A percentile compares a stretch with the other conserved stretches of the same genome.
Evolutionary conservation across 2,888 invertebrate genomes (phyloP).

Genomic region (Aphodius granarius): DNA sequence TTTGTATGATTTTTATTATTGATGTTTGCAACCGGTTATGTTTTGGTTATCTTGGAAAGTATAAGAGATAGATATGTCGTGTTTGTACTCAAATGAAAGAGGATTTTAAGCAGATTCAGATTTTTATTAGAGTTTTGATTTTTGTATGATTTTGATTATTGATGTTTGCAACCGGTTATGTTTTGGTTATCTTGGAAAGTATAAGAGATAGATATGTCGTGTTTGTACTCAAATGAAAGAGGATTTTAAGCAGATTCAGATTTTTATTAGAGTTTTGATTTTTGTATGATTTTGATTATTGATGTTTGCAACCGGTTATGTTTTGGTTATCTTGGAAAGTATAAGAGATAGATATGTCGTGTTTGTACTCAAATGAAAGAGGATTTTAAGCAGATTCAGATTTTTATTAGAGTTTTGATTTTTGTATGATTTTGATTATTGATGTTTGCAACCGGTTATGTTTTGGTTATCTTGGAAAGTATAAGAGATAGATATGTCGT

Average conservation of each 20-base stretch:
- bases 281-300: not conserved
- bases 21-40: not conserved
- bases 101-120: not conserved
- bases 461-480: not conserved
- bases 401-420: conserved; percentile 38
- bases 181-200: not conserved
- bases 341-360: not conserved
- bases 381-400: not conserved
- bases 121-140: conserved; percentile 38
- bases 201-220: not conserved
- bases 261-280: not conserved
- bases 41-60: not conserved
- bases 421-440: not conserved
- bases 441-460: not conserved
- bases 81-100: not conserved
- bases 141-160: not conserved
- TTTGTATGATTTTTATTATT: not conserved
- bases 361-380: not conserved
- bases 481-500: not conserved
- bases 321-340: not conserved
- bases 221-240: not conserved
- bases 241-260: not conserved
- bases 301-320: not conserved
- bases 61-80: not conserved
- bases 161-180: not conserved